phyloP scores from a whole-genome alignment of 2,888 invertebrate genomes.

The Macaria notata region DNA sequence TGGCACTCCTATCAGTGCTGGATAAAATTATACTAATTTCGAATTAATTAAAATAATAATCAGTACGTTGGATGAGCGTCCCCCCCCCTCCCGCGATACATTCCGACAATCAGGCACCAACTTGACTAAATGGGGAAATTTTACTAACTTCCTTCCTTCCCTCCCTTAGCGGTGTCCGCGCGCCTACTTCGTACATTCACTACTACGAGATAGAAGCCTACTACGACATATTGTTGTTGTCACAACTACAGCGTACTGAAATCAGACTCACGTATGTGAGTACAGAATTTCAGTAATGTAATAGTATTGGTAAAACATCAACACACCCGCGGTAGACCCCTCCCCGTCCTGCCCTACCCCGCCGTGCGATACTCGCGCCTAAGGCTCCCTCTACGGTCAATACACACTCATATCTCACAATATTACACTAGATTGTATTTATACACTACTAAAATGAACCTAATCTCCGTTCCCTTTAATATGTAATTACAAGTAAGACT shows the following conservation, averaged over 20 bases:
- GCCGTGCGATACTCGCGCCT: slow-evolving; percentile 32
- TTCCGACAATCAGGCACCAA: slow-evolving; percentile 75
- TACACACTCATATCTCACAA: slow-evolving; percentile 41
- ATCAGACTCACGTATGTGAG: too few species aligned
- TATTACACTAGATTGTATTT: slow-evolving; percentile 43
- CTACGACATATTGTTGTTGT: too few species aligned
- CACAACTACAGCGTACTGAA: too few species aligned
- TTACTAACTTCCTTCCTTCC: slow-evolving; percentile 67
- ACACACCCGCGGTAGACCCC: too few species aligned
- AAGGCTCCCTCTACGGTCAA: slow-evolving; percentile 46
- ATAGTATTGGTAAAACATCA: too few species aligned
- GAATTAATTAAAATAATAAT: slow-evolving; percentile 70
- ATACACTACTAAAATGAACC: slow-evolving; percentile 53
- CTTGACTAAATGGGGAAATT: slow-evolving; percentile 70
- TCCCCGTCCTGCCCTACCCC: too few species aligned
- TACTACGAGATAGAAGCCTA: too few species aligned
- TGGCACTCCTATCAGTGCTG: slow-evolving; percentile 80
- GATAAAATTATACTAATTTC: slow-evolving; percentile 67
- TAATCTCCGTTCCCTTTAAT: slow-evolving; percentile 43
- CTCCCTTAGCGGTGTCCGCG: slow-evolving; percentile 34
- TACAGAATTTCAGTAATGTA: too few species aligned
- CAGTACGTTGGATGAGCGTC: slow-evolving; percentile 75
- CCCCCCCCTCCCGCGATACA: neutral
- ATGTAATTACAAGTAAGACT: slow-evolving; percentile 27
- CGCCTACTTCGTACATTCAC: too few species aligned